phyloP scores from a whole-genome alignment of 2,797 vertebrate species.

The Notoglanidium macrostoma region DNA sequence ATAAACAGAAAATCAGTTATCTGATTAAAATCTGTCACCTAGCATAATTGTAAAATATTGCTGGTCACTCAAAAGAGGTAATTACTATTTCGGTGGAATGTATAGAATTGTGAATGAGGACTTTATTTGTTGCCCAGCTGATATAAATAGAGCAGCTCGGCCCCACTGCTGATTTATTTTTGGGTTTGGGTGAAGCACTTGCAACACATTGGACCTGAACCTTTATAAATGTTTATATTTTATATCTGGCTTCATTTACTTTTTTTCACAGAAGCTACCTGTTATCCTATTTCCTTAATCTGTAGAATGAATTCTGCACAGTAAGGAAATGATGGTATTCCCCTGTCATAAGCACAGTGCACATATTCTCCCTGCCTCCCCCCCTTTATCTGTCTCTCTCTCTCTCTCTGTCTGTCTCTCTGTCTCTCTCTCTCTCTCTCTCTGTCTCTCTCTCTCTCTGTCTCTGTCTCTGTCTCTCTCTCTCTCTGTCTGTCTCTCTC shows the following conservation, averaged over 20 bases:
- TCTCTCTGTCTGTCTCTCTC: constrained; percentile 17
- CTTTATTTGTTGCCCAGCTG: background rate
- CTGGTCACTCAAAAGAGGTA: background rate
- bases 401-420: background rate
- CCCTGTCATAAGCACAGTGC: background rate
- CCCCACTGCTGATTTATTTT: background rate
- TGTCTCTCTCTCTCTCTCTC: constrained; percentile 17
- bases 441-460: too few species aligned
- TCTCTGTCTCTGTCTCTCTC: background rate
- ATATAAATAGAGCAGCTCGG: background rate
- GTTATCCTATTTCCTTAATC: background rate
- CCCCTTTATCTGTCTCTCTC: background rate
- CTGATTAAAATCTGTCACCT: too few species aligned
- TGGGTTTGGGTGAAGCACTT: background rate
- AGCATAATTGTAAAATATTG: background rate
- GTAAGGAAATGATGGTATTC: constrained; percentile 3
- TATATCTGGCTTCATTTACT: background rate
- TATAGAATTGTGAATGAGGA: background rate
- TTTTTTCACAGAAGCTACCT: background rate
- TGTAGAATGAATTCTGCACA: background rate
- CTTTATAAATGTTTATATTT: background rate
- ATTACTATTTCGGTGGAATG: background rate
- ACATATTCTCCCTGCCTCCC: background rate
- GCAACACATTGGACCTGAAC: background rate
- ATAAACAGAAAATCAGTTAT: background rate